Conservation (phyloP, 2,888 invertebrate genomes). For the Dynastes maya region DNA sequence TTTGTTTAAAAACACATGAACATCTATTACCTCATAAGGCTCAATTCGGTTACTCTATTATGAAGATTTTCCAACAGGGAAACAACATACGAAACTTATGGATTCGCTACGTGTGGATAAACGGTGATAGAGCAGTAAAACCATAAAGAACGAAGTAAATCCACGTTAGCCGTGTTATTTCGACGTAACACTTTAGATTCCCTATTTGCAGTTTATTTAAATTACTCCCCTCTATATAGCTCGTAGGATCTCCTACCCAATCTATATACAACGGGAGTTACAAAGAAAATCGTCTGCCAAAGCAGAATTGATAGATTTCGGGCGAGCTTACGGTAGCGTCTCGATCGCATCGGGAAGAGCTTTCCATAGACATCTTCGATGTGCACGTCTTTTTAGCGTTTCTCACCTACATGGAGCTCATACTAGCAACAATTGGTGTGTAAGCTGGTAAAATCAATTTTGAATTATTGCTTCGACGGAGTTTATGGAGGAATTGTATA, state of each 20-base stretch:
- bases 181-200: conserved; percentile 58
- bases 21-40: no score
- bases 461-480: no score
- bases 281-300: conserved; percentile 61
- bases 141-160: conserved; percentile 36
- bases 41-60: no score
- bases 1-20: no score
- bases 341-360: conserved; percentile 19
- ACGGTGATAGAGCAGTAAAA: conserved; percentile 21
- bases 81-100: conserved; percentile 1
- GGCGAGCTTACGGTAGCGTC: conserved; percentile 54
- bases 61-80: not conserved
- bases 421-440: no score
- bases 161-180: conserved; percentile 40
- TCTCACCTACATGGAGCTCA: no score
- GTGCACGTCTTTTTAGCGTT: not conserved
- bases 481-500: no score
- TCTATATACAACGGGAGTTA: conserved; percentile 59
- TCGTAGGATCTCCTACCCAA: conserved; percentile 59
- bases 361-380: not conserved
- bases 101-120: not conserved
- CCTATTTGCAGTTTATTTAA: conserved; percentile 70
- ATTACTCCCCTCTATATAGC: conserved; percentile 62
- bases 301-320: conserved; percentile 65
- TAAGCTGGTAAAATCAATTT: no score